These are phyloP conservation scores for Chlorops oryzae DNA, from an alignment of 1,140 invertebrate species.

Conservation along the genomic window DNA sequence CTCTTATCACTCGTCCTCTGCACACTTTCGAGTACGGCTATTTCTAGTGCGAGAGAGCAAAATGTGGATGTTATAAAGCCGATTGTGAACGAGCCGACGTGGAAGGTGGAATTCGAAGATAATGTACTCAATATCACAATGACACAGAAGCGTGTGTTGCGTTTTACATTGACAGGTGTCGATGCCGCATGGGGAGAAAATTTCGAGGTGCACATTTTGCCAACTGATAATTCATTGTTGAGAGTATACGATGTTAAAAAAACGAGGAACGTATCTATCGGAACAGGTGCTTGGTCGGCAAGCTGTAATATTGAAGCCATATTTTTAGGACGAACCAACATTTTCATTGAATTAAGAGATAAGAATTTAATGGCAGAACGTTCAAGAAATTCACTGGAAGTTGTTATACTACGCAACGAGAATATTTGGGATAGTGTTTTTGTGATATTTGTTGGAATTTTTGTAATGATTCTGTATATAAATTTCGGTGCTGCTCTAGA, in stretches of 20 bases:
- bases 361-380: neutral
- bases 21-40: too few relatives aligned
- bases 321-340: slow-evolving; percentile 16
- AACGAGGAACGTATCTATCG: too few relatives aligned
- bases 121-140: slow-evolving; percentile 14
- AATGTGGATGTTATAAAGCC: too few relatives aligned
- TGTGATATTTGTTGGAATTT: slow-evolving; percentile 63
- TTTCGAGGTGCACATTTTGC: slow-evolving; percentile 7
- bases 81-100: neutral
- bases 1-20: too few relatives aligned
- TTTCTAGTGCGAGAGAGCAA: too few relatives aligned
- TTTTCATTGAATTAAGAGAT: slow-evolving; percentile 15
- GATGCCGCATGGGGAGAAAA: slow-evolving; percentile 2
- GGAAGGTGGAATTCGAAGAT: slow-evolving; percentile 9
- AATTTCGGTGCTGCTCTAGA: slow-evolving; percentile 89
- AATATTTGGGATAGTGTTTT: slow-evolving; percentile 67
- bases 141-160: neutral
- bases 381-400: slow-evolving; percentile 43
- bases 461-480: slow-evolving; percentile 79
- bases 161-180: slow-evolving; percentile 5
- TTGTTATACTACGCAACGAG: slow-evolving; percentile 58
- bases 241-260: too few relatives aligned
- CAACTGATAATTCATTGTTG: neutral
- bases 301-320: slow-evolving; percentile 11
- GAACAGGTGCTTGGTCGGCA: slow-evolving; percentile 1